Evolutionary conservation across 2,888 invertebrate species (phyloP).

Genomic region (Didymodactylos carnosus): DNA sequence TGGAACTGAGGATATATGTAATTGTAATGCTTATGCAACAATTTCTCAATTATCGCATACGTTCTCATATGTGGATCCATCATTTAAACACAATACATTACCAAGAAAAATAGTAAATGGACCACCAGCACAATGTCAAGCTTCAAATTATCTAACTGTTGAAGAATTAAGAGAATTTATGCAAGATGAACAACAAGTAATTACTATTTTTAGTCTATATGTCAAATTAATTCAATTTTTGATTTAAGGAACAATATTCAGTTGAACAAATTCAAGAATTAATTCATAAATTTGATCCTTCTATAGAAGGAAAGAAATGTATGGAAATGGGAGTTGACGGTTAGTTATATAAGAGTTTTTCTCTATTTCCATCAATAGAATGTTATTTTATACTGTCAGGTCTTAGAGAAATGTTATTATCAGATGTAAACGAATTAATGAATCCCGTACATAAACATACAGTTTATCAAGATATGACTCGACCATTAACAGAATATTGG

Average conservation of each 20-base stretch:
- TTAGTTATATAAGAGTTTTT: neutral
- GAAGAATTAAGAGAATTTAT: neutral
- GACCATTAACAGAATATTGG: neutral
- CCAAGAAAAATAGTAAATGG: too few species aligned
- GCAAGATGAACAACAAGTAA: neutral
- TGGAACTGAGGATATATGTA: neutral
- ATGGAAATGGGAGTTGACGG: neutral
- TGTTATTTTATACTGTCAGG: neutral
- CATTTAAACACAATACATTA: too few species aligned
- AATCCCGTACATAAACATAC: neutral
- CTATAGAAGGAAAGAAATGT: neutral
- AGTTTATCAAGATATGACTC: neutral
- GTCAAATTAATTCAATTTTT: neutral
- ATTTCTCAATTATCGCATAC: too few species aligned
- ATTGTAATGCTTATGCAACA: neutral
- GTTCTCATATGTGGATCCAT: too few species aligned
- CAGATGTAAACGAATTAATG: neutral
- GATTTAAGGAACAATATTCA: neutral
- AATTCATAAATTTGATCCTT: neutral
- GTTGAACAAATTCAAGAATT: neutral
- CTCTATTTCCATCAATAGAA: neutral
- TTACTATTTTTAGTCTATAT: neutral
- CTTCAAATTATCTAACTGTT: neutral
- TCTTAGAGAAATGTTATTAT: neutral
- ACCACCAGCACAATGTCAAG: neutral